Evolutionary conservation across 2,113 vertebrate species (phyloP).

Genomic region (Malurus alboscapulatus): DNA sequence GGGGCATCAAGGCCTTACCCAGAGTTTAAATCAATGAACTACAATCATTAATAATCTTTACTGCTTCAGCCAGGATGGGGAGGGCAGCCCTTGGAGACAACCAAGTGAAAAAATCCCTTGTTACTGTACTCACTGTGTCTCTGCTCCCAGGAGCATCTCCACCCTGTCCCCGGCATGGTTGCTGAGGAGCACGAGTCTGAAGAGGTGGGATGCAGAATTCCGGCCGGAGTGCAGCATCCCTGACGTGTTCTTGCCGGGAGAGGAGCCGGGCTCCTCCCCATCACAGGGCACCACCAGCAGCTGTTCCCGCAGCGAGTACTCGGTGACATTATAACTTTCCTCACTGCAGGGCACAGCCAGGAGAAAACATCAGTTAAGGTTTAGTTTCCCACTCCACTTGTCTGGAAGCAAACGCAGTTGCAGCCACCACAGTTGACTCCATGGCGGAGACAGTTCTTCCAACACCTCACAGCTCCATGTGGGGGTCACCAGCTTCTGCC

Average conservation of each 20-base stretch:
- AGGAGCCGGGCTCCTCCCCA: slow-evolving; percentile 74
- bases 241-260: slow-evolving; percentile 75
- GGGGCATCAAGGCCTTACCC: accelerated
- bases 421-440: no score
- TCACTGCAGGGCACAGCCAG: slow-evolving; percentile 73
- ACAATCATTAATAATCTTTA: background rate
- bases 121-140: slow-evolving; percentile 75
- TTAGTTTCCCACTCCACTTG: accelerated
- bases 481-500: background rate
- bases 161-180: slow-evolving; percentile 87
- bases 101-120: background rate
- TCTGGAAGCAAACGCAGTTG: background rate
- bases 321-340: slow-evolving; percentile 91
- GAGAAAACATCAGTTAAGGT: accelerated
- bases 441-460: accelerated
- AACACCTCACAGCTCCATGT: background rate
- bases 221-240: slow-evolving; percentile 83
- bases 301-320: slow-evolving; percentile 87
- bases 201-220: slow-evolving; percentile 76
- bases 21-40: background rate
- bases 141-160: slow-evolving; percentile 85
- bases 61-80: accelerated
- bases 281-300: slow-evolving; percentile 83
- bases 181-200: slow-evolving; percentile 80
- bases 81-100: background rate